Conservation (phyloP, 2,888 invertebrate species). For the Linyphia triangularis region DNA sequence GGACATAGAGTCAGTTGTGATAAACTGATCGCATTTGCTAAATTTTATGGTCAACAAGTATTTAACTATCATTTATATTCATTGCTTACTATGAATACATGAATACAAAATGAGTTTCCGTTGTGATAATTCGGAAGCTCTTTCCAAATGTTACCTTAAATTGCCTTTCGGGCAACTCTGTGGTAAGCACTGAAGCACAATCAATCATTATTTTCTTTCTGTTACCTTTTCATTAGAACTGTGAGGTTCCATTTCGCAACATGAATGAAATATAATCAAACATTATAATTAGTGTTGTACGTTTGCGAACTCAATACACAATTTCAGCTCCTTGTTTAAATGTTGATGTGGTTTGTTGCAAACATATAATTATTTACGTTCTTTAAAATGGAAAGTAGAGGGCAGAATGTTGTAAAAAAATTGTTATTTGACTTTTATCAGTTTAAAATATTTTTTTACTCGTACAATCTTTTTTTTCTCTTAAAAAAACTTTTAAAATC, state of each 20-base stretch:
- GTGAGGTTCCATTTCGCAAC: not conserved
- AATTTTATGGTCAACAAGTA: slow-evolving; percentile 1
- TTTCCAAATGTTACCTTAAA: not conserved
- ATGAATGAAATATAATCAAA: not conserved
- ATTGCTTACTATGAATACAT: not conserved
- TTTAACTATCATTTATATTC: not conserved
- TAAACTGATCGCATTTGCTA: too few species aligned
- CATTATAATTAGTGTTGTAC: not conserved
- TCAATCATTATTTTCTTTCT: not conserved
- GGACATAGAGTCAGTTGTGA: too few species aligned
- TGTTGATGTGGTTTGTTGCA: not conserved
- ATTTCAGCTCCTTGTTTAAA: not conserved
- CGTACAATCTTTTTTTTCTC: too few species aligned
- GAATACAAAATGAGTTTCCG: not conserved
- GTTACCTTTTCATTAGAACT: not conserved
- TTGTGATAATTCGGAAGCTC: not conserved
- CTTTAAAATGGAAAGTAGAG: too few species aligned
- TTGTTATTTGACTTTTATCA: too few species aligned
- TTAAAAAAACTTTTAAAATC: too few species aligned
- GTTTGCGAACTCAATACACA: not conserved
- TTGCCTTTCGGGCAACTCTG: not conserved
- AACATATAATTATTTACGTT: not conserved
- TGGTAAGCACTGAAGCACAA: not conserved
- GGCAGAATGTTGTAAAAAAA: too few species aligned
- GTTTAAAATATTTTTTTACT: too few species aligned